These are phyloP conservation scores for Lonchura striata DNA, from an alignment of 2,113 vertebrate genomes.

Conservation along the genomic window DNA sequence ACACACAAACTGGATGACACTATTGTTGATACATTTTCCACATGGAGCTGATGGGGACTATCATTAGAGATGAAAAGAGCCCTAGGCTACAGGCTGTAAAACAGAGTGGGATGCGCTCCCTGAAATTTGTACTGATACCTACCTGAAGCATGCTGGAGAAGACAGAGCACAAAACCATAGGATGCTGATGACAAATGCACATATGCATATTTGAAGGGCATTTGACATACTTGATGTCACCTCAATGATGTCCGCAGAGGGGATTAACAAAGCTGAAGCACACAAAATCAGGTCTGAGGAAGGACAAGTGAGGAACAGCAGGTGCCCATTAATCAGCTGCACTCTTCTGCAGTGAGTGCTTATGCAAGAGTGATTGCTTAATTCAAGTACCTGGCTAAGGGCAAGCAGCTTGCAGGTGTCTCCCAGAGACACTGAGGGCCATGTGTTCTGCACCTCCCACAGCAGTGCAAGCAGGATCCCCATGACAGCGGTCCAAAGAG, in stretches of 20 bases:
- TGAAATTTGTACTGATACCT: neutral
- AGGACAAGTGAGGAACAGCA: neutral
- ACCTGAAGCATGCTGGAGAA: neutral
- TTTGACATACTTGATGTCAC: neutral
- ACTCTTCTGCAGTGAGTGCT: neutral
- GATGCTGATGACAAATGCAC: neutral
- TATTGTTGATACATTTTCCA: neutral
- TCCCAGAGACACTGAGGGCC: rapidly evolving
- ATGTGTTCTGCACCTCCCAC: neutral
- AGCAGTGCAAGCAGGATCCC: neutral
- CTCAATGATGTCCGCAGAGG: too few relatives aligned
- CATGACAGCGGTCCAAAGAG: rapidly evolving
- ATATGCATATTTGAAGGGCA: rapidly evolving
- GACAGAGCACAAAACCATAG: neutral
- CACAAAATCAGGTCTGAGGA: neutral
- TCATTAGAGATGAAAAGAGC: neutral
- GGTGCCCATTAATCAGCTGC: neutral
- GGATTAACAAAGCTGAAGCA: neutral
- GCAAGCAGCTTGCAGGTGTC: neutral
- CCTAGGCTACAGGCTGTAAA: rapidly evolving
- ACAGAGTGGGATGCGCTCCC: rapidly evolving
- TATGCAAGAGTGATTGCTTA: neutral
- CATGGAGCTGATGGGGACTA: neutral
- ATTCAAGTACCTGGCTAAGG: neutral
- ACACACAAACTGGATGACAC: neutral